Conservation (phyloP, 92 coral and sea anemone species). For the Epizoanthus scotinus region DNA sequence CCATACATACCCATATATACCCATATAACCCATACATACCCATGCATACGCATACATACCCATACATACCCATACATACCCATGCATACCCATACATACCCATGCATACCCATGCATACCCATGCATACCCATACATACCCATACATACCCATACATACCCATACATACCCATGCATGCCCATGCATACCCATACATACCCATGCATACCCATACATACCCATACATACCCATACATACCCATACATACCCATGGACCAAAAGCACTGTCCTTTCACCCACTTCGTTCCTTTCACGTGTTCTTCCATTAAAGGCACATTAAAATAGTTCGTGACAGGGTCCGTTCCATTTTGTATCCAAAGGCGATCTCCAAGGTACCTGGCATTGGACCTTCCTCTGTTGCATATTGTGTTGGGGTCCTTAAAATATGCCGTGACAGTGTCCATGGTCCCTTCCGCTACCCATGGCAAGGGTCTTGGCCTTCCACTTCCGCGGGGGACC, state of each 20-base stretch:
- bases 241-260: slow-evolving; percentile 90
- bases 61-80: slow-evolving; percentile 93
- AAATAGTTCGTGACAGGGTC: slow-evolving; percentile 53
- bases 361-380: slow-evolving; percentile 65
- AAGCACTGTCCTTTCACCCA: slow-evolving; percentile 90
- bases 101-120: slow-evolving; percentile 98
- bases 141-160: no score
- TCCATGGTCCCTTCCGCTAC: slow-evolving; percentile 60
- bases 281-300: slow-evolving; percentile 50
- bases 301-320: slow-evolving; percentile 69
- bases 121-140: slow-evolving; percentile 90
- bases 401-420: slow-evolving; percentile 75
- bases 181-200: no score
- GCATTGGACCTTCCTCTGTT: slow-evolving; percentile 40
- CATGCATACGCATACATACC: slow-evolving; percentile 90
- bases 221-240: slow-evolving; percentile 99
- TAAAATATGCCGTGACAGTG: slow-evolving; percentile 87
- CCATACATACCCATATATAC: no score
- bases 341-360: slow-evolving; percentile 72
- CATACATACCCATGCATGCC: slow-evolving; percentile 90
- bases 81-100: slow-evolving; percentile 90
- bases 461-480: slow-evolving; percentile 62
- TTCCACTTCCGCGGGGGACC: slow-evolving; percentile 55
- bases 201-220: slow-evolving; percentile 90
- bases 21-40: no score